Conservation (phyloP, 2,113 vertebrate genomes). For the Cyanoramphus novaezelandiae region DNA sequence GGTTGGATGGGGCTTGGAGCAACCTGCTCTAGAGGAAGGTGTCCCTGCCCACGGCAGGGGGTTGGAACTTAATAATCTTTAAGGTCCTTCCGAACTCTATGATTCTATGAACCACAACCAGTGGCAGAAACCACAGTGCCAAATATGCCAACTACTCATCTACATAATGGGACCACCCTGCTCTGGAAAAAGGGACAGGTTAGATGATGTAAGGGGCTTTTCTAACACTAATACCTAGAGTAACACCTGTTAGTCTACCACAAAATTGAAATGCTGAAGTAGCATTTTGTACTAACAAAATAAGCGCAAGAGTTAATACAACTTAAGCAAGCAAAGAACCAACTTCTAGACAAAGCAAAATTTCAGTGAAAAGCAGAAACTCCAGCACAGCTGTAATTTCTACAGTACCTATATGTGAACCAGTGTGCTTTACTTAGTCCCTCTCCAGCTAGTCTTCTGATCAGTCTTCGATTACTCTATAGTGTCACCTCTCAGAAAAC, state of each 20-base stretch:
- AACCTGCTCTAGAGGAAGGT: neutral
- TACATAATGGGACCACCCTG: neutral
- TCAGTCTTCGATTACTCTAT: neutral
- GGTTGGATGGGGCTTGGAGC: neutral
- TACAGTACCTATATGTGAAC: neutral
- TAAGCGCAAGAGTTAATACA: neutral
- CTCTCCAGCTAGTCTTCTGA: neutral
- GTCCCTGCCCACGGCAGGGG: neutral
- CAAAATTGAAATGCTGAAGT: neutral
- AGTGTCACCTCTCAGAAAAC: neutral
- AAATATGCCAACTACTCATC: neutral
- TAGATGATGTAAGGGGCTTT: neutral
- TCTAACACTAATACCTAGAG: neutral
- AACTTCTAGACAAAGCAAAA: neutral
- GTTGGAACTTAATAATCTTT: neutral
- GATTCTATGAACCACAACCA: neutral
- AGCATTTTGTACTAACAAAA: neutral
- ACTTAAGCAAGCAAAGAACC: neutral
- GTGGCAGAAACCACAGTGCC: neutral
- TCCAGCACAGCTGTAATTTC: neutral
- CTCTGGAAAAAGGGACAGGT: neutral
- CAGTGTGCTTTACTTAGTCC: neutral
- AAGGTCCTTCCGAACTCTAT: neutral
- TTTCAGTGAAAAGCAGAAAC: neutral
- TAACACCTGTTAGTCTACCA: neutral